These are phyloP conservation scores for Hedya salicella DNA, from an alignment of 2,888 invertebrate genomes.

Conservation along the genomic window DNA sequence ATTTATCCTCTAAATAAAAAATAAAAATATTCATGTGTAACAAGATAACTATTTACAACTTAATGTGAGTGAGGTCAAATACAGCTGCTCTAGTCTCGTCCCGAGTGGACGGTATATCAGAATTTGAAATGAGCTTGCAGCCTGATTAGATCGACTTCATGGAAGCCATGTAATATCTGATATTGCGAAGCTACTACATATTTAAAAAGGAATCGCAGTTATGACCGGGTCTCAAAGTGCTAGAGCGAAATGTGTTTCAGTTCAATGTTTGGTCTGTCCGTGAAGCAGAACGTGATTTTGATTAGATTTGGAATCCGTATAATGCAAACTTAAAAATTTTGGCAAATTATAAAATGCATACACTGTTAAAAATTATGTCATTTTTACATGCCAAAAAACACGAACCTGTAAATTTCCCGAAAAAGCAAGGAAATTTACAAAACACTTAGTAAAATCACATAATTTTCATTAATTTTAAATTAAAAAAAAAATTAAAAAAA, in stretches of 20 bases:
- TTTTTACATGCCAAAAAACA: no score
- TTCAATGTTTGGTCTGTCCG: background rate
- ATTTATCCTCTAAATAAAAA: no score
- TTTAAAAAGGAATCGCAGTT: slow-evolving; percentile 7
- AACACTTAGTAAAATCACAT: no score
- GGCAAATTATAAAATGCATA: no score
- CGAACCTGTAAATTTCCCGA: no score
- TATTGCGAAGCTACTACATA: slow-evolving; percentile 20
- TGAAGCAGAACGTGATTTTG: background rate
- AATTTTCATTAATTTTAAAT: no score
- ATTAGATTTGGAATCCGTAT: background rate
- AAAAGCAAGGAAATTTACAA: no score
- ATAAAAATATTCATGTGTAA: no score
- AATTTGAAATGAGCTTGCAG: slow-evolving; percentile 8
- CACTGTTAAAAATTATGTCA: no score
- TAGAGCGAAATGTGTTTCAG: slow-evolving; percentile 7
- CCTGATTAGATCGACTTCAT: slow-evolving; percentile 19
- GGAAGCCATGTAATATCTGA: slow-evolving; percentile 5
- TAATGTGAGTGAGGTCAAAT: slow-evolving; percentile 1
- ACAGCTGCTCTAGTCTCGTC: background rate
- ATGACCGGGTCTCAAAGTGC: background rate
- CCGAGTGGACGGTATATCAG: slow-evolving; percentile 1
- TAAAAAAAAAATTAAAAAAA: no score
- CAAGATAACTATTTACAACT: no score
- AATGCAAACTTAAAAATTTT: no score